phyloP scores from a whole-genome alignment of 2,113 vertebrate genomes.

The Okapia johnstoni region DNA sequence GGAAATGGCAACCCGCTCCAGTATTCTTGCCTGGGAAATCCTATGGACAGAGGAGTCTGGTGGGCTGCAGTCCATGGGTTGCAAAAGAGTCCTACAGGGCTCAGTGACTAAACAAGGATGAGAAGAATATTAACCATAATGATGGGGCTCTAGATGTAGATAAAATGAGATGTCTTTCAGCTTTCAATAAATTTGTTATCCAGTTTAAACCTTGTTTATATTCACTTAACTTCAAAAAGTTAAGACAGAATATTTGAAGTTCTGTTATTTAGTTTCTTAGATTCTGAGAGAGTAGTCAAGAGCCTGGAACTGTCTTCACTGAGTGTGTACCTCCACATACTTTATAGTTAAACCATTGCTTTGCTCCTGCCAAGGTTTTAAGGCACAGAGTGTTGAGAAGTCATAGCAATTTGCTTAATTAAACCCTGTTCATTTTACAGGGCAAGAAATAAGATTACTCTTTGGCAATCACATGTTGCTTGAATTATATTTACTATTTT shows the following conservation, averaged over 20 bases:
- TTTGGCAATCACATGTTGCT: not conserved
- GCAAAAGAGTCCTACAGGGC: not conserved
- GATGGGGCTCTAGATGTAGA: slow-evolving; percentile 52
- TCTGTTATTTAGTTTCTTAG: not conserved
- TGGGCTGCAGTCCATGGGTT: not conserved
- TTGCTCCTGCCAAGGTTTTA: not conserved
- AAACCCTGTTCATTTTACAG: slow-evolving; percentile 1
- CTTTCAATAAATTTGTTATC: slow-evolving; percentile 40
- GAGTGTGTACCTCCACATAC: not conserved
- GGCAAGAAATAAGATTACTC: slow-evolving; percentile 7
- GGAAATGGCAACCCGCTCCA: not conserved
- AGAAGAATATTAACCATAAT: slow-evolving; percentile 66
- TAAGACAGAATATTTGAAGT: not conserved
- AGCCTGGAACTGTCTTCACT: not conserved
- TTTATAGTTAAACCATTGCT: slow-evolving; percentile 2
- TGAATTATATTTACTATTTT: slow-evolving; percentile 3
- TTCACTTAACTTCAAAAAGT: not conserved
- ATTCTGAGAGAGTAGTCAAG: not conserved
- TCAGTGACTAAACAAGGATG: not conserved
- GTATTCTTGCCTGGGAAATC: not conserved
- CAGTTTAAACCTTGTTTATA: not conserved
- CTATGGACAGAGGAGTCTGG: not conserved
- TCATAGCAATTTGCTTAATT: slow-evolving; percentile 14
- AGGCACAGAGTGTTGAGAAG: not conserved
- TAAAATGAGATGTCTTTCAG: slow-evolving; percentile 70